Conservation (phyloP, 2,113 vertebrate genomes). For the Butorides virescens region DNA sequence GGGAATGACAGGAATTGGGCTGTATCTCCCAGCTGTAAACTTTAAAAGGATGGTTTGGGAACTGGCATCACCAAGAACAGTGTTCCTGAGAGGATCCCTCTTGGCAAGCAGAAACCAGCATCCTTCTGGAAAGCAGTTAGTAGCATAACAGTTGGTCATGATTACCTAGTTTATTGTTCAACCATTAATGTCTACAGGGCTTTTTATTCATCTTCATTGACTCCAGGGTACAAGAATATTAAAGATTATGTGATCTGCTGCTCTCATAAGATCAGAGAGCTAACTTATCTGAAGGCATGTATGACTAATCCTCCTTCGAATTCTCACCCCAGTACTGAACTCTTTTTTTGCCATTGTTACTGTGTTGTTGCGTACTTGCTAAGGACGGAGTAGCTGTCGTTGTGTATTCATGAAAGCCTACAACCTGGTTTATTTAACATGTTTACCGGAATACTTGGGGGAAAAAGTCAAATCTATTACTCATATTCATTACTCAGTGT, state of each 20-base stretch:
- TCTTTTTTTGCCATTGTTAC: background rate
- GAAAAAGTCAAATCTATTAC: constrained; percentile 29
- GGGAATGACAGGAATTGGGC: background rate
- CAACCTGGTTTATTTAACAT: constrained; percentile 29
- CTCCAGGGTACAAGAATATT: background rate
- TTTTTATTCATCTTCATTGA: background rate
- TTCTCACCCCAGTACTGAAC: background rate
- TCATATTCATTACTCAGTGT: constrained; percentile 36
- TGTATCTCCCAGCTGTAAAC: background rate
- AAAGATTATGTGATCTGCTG: background rate
- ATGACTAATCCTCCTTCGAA: background rate
- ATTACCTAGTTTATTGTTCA: background rate
- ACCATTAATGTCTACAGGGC: background rate
- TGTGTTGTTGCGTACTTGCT: background rate
- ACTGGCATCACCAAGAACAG: background rate
- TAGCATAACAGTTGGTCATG: background rate
- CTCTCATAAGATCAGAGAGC: background rate
- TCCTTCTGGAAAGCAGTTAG: background rate
- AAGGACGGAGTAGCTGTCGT: background rate
- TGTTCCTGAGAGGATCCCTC: background rate
- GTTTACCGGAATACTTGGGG: constrained; percentile 7
- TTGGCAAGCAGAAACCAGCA: background rate
- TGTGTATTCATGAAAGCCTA: background rate
- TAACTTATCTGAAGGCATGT: background rate
- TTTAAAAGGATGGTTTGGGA: background rate